Conservation (phyloP, 2,797 vertebrate genomes). For the Petrocephalus schoutedeni region DNA sequence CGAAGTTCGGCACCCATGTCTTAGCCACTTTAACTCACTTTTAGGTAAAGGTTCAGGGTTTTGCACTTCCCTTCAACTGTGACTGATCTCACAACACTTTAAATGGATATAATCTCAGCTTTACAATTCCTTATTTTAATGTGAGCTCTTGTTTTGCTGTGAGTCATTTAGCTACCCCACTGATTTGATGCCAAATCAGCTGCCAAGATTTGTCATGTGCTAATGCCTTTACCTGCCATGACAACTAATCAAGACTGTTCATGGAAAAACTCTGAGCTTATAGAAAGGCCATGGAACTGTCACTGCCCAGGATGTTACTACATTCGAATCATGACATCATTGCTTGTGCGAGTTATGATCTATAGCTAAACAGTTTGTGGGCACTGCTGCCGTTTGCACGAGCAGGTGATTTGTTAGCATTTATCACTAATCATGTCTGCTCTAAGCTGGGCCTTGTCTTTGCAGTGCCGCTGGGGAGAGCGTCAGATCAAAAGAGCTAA, state of each 20-base stretch:
- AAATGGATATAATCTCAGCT: background rate
- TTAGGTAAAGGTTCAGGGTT: background rate
- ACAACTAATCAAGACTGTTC: background rate
- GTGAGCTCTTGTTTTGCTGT: background rate
- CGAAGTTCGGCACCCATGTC: background rate
- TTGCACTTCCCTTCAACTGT: background rate
- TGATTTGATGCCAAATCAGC: conserved; percentile 8
- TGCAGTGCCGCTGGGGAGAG: conserved; percentile 4
- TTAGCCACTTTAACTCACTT: background rate
- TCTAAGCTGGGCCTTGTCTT: conserved; percentile 27
- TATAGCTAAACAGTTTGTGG: conserved; percentile 20
- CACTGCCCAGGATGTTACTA: conserved; percentile 20
- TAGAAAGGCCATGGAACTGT: background rate
- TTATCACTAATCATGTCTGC: conserved; percentile 16
- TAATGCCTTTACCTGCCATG: conserved; percentile 15
- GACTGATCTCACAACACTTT: background rate
- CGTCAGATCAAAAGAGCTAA: conserved; percentile 21
- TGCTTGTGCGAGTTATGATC: background rate
- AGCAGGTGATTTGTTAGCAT: conserved; percentile 23
- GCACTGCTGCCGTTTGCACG: background rate
- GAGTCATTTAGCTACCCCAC: background rate
- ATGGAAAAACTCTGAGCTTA: background rate
- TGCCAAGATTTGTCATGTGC: background rate
- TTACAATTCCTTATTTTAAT: background rate
- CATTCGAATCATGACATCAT: conserved; percentile 24